Evolutionary conservation across 2,797 vertebrate genomes (phyloP).

Genomic region (Sebastes melanostomus): DNA sequence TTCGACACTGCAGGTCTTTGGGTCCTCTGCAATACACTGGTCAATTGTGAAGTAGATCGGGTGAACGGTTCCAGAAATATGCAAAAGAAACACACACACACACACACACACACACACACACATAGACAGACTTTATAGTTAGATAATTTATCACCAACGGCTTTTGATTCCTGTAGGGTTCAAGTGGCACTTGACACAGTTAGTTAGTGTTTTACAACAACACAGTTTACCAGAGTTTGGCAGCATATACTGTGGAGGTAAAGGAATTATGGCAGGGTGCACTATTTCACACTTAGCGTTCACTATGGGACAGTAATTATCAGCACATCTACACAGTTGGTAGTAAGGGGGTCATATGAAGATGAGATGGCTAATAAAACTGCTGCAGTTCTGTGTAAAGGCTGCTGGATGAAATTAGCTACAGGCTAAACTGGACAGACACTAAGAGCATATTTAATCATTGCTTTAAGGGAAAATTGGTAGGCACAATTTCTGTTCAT

Average conservation of each 20-base stretch:
- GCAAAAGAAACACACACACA: not conserved
- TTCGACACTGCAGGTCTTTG: not conserved
- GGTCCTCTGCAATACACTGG: not conserved
- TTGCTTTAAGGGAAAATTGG: not conserved
- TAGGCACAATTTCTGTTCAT: not conserved
- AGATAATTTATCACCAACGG: not conserved
- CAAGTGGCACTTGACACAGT: not conserved
- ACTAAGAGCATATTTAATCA: not conserved
- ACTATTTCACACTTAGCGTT: not conserved
- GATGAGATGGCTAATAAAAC: not conserved
- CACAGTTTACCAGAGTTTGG: not conserved
- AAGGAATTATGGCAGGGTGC: not conserved
- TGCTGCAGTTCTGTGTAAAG: not conserved
- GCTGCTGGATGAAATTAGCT: not conserved
- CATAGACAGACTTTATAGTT: not conserved
- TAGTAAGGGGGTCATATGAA: not conserved
- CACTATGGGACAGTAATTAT: not conserved
- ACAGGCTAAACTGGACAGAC: not conserved
- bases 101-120: not conserved
- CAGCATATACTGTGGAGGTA: not conserved
- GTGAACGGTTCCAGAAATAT: not conserved
- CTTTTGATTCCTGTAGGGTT: conserved; percentile 5
- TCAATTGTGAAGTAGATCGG: not conserved
- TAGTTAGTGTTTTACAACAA: not conserved
- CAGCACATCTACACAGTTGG: not conserved